Conservation (phyloP, 2,797 vertebrate genomes). For the Champsocephalus esox region DNA sequence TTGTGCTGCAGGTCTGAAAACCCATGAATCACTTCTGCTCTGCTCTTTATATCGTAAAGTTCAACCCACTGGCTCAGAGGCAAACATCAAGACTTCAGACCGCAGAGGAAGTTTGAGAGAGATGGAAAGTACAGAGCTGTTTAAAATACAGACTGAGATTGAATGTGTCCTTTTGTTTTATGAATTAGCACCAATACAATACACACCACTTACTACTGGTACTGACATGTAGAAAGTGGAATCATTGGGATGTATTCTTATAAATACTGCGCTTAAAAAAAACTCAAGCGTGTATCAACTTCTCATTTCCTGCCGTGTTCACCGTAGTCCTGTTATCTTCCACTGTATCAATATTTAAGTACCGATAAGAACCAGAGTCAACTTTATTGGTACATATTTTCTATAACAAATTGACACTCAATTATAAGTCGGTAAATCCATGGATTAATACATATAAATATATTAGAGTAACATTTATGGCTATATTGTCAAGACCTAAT, state of each 20-base stretch:
- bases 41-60: constrained; percentile 45
- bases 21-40: constrained; percentile 50
- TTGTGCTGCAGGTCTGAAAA: constrained; percentile 45
- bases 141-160: neutral
- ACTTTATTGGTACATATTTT: constrained; percentile 9
- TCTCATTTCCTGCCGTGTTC: neutral
- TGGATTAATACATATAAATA: too few relatives aligned
- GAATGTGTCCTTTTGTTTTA: neutral
- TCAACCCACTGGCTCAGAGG: constrained; percentile 40
- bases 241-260: neutral
- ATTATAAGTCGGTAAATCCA: neutral
- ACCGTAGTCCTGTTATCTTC: neutral
- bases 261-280: neutral
- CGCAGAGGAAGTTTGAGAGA: constrained; percentile 3
- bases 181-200: constrained; percentile 9
- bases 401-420: neutral
- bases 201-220: neutral
- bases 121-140: neutral
- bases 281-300: neutral
- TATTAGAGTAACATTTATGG: too few relatives aligned
- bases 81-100: constrained; percentile 15
- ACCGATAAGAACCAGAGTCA: neutral
- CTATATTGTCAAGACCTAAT: too few relatives aligned
- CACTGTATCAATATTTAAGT: neutral
- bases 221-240: neutral